Percentiles rank a stretch among this genome's conserved stretches.
These are phyloP conservation scores for Neolamprologus hecqui DNA, from an alignment of 2,113 vertebrate genomes.

Conservation along the genomic window DNA sequence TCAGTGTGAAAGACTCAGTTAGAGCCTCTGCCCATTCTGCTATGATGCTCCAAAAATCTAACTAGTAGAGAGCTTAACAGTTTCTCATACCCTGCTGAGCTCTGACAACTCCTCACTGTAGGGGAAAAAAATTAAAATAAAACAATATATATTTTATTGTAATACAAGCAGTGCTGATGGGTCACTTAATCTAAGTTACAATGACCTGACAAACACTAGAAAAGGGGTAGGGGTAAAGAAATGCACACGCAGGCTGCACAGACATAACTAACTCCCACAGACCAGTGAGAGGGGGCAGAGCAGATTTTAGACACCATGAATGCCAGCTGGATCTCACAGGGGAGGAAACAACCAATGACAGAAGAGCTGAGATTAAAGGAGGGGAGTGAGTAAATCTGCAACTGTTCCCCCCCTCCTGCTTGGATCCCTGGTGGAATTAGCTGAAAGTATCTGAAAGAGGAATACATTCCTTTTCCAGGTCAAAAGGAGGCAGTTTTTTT, in stretches of 20 bases:
- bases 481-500: neutral
- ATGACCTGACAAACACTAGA: neutral
- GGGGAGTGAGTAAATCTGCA: slow-evolving; percentile 28
- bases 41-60: slow-evolving; percentile 4
- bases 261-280: neutral
- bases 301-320: slow-evolving; percentile 3
- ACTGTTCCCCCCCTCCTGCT: neutral
- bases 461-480: slow-evolving; percentile 29
- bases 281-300: neutral
- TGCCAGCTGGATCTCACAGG: neutral
- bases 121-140: neutral
- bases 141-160: neutral
- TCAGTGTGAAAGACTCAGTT: slow-evolving; percentile 3
- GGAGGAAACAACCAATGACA: slow-evolving; percentile 5
- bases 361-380: neutral
- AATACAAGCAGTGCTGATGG: neutral
- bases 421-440: slow-evolving; percentile 41
- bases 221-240: neutral
- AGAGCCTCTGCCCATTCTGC: neutral
- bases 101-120: neutral
- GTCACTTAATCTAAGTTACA: neutral
- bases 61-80: neutral
- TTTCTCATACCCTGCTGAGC: neutral
- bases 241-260: neutral
- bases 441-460: slow-evolving; percentile 8